Evolutionary conservation across 2,797 vertebrate species (phyloP).

Genomic region (Chloroceryle amazona): DNA sequence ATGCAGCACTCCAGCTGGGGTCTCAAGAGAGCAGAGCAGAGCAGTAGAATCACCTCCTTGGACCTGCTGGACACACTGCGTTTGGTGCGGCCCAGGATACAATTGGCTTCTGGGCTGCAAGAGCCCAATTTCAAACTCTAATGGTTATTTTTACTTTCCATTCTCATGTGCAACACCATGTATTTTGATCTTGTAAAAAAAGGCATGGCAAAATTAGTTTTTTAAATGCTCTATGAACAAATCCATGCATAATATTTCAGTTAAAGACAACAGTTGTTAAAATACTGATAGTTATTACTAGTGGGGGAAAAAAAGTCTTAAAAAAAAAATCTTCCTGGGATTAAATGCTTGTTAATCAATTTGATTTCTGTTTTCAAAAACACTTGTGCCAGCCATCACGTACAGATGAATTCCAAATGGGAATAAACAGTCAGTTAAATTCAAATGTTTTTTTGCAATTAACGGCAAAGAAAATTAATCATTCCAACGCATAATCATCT

Average conservation of each 20-base stretch:
- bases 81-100: rapidly evolving
- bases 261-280: neutral
- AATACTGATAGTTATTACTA: neutral
- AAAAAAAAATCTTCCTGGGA: neutral
- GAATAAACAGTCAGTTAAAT: neutral
- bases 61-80: rapidly evolving
- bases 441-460: neutral
- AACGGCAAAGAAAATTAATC: neutral
- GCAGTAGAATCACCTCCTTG: neutral
- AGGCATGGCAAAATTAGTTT: rapidly evolving
- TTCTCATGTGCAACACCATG: too few relatives aligned
- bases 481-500: neutral
- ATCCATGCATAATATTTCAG: neutral
- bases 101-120: neutral
- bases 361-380: neutral
- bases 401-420: neutral
- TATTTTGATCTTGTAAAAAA: neutral
- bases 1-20: rapidly evolving
- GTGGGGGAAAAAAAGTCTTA: rapidly evolving
- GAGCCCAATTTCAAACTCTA: neutral
- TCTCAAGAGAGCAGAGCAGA: neutral
- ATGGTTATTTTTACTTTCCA: neutral
- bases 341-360: neutral
- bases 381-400: neutral
- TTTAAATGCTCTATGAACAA: neutral